Evolutionary conservation across 2,888 invertebrate genomes (phyloP), one percentile per base, ranked within the genome.

Genomic region (Dicroscelio sp.): DNA sequence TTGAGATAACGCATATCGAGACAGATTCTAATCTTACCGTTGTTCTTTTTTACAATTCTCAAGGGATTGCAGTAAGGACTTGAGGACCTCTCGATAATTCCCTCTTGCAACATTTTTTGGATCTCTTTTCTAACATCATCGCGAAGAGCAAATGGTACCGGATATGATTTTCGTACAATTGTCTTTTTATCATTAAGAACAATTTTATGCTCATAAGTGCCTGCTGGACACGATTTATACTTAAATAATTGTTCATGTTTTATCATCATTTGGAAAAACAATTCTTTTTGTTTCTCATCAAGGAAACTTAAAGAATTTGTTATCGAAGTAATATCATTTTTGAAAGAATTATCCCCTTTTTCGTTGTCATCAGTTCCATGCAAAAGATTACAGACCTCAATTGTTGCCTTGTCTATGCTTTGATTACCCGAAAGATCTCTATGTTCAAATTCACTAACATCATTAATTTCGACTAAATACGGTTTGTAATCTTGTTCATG

Each of bases 171-270:
- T 31, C 65, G 65, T 20, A 65, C 65, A 33, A 33, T n/a, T 2
- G 65, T 5, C 2, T 31, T 31, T 8, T 30, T 65, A 65, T 94
- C 92, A 8, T 52, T 67, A 52, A 95, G 35, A 17, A 87, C 88
- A 27, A 95, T 94, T 30, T 90, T 73, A 88, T 95, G 95, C 43
- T 88, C 71, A 76, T 95, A 95, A 2, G 33, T 79, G 0, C 60
- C 78, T 0, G 89, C 85, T 1, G 71, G 55, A 0, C 55, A 43
- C 6, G 5, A n/a, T 48, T 85, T 85, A 20, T 60, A 48, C 0
- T 63, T 58, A 65, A 89, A 89, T 38, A 88, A 33, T 43, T 78
- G 48, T 84, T 84, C 38, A 30, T 69, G 12, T 48, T 88, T 85
- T 27, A 35, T 20, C 75, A 76, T 75, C 67, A 67, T 65, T 30